phyloP scores from a whole-genome alignment of 64 coral and sea anemone genomes.

The Porites australiensis region DNA sequence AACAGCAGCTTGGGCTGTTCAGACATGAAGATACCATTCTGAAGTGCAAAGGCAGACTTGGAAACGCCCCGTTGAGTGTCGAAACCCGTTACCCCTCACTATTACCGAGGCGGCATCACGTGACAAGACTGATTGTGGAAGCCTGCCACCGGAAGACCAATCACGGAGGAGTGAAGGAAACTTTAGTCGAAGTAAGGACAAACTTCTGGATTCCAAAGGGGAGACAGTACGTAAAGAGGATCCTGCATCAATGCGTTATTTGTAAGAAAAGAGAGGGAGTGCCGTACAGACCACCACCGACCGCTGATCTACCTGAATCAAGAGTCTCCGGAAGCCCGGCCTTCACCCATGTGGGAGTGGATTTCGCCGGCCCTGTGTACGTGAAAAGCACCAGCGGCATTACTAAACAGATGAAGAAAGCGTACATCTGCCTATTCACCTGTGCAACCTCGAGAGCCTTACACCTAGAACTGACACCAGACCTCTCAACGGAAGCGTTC shows the following conservation, averaged over 20 bases:
- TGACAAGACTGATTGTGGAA: constrained; percentile 55
- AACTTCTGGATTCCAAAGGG: constrained; percentile 38
- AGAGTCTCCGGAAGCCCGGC: constrained; percentile 40
- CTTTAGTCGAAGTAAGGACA: constrained; percentile 21
- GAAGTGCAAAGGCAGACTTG: constrained; percentile 46
- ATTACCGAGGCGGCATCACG: constrained; percentile 58
- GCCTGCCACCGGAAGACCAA: constrained; percentile 42
- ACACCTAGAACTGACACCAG: constrained; percentile 16
- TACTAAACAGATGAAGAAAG: constrained; percentile 13
- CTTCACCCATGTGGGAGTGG: constrained; percentile 50
- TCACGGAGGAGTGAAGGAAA: constrained; percentile 48
- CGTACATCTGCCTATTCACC: constrained; percentile 77
- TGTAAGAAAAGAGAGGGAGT: background rate
- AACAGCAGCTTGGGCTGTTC: constrained; percentile 60
- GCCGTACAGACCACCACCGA: background rate
- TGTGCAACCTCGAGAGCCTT: constrained; percentile 50
- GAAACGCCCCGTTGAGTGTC: constrained; percentile 18
- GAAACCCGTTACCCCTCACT: constrained; percentile 29
- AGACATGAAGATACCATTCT: constrained; percentile 53
- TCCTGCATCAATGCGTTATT: constrained; percentile 22
- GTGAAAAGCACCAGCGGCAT: constrained; percentile 47
- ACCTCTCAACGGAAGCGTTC: constrained; percentile 1
- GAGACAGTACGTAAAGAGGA: constrained; percentile 27
- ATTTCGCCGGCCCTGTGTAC: constrained; percentile 65
- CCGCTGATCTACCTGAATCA: constrained; percentile 28